These are phyloP conservation scores for Apamea sordens DNA, from an alignment of 2,888 invertebrate genomes.

Conservation along the genomic window DNA sequence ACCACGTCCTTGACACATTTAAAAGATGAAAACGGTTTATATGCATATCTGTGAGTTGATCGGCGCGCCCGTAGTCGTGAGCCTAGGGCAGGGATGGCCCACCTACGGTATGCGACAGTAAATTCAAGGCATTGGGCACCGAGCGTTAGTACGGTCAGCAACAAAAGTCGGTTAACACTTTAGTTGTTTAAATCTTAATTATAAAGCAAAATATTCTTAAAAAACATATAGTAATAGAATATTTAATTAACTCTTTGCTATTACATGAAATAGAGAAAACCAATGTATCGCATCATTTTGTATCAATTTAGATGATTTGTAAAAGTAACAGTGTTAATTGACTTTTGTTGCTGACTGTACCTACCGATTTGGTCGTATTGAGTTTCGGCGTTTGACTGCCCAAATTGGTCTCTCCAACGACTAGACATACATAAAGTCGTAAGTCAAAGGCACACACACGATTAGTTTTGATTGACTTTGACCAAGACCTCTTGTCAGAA, in stretches of 20 bases:
- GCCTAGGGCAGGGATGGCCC: conserved; percentile 35
- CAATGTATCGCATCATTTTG: no score
- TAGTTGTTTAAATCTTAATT: no score
- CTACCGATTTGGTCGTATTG: not conserved
- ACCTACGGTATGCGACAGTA: not conserved
- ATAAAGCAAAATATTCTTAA: no score
- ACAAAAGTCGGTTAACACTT: no score
- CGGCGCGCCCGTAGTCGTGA: conserved; percentile 75
- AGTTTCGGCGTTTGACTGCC: not conserved
- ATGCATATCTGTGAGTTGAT: conserved; percentile 76
- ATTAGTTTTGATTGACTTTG: not conserved
- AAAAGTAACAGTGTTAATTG: no score
- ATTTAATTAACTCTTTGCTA: no score
- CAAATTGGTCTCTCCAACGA: not conserved
- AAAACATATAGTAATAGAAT: no score
- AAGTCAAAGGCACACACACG: not conserved
- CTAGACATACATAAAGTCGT: not conserved
- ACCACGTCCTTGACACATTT: conserved; percentile 81
- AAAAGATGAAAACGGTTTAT: conserved; percentile 72
- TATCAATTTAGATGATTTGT: no score
- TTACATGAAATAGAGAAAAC: no score
- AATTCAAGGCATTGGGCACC: not conserved
- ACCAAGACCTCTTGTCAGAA: not conserved
- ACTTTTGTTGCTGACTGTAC: no score
- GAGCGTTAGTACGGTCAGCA: not conserved